phyloP scores from a whole-genome alignment of 2,888 invertebrate genomes.

The Drosophila sordidula region DNA sequence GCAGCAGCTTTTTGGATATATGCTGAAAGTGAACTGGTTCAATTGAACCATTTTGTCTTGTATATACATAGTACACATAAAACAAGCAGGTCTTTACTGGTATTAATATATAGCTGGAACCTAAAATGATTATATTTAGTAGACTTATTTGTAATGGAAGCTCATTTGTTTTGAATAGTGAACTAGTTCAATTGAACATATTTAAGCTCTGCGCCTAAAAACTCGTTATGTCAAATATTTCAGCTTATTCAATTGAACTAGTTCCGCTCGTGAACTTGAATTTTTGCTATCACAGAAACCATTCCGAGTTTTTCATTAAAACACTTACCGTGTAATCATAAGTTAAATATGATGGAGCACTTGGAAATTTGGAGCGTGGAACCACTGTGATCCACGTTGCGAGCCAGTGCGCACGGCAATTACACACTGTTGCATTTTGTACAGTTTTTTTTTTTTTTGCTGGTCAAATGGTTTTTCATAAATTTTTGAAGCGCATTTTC shows the following conservation, averaged over 20 bases:
- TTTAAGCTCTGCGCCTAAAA: too few relatives aligned
- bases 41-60: not conserved
- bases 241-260: not conserved
- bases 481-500: conserved; percentile 69
- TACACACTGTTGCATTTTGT: conserved; percentile 55
- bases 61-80: too few relatives aligned
- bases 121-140: too few relatives aligned
- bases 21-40: not conserved
- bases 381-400: conserved; percentile 10
- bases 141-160: too few relatives aligned
- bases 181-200: conserved; percentile 2
- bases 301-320: not conserved
- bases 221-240: too few relatives aligned
- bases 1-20: too few relatives aligned
- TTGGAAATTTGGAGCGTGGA: not conserved
- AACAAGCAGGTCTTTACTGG: too few relatives aligned
- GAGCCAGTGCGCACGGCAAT: conserved; percentile 25
- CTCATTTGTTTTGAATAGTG: not conserved
- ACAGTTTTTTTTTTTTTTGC: conserved; percentile 46
- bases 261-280: not conserved
- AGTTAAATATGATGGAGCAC: not conserved
- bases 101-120: too few relatives aligned
- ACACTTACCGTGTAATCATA: not conserved
- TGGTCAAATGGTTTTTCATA: conserved; percentile 67
- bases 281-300: too few relatives aligned